phyloP scores from a whole-genome alignment of 2,113 vertebrate genomes.

The Hiodon tergisus region DNA sequence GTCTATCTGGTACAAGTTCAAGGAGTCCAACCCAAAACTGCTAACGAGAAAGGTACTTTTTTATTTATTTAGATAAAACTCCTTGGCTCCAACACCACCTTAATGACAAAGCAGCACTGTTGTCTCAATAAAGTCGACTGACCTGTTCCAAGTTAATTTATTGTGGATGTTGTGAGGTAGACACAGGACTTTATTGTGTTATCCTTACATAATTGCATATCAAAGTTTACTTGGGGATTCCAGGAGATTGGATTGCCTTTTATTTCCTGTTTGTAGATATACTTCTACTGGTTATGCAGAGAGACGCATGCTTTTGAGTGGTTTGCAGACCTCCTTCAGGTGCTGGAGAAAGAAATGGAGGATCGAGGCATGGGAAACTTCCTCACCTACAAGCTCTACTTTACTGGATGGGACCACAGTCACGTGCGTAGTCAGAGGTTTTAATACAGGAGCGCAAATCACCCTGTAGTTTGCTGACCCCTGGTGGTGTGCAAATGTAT shows the following conservation, averaged over 20 bases:
- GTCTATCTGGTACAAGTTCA: conserved; percentile 90
- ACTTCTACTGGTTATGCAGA: conserved; percentile 91
- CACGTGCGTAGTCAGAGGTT: conserved; percentile 56
- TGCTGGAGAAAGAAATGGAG: conserved; percentile 82
- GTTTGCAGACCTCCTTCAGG: conserved; percentile 81
- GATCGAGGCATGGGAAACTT: conserved; percentile 74
- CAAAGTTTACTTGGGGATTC: too few relatives aligned
- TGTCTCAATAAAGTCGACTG: neutral
- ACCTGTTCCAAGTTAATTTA: neutral
- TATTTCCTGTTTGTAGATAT: conserved; percentile 69
- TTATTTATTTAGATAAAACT: neutral
- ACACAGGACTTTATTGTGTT: too few relatives aligned
- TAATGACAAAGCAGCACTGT: neutral
- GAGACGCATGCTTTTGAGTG: conserved; percentile 85
- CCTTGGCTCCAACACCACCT: neutral
- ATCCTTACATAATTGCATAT: too few relatives aligned
- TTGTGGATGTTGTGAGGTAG: too few relatives aligned
- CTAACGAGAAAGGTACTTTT: conserved; percentile 72
- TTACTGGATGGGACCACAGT: conserved; percentile 77
- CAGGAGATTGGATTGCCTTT: neutral
- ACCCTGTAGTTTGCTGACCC: too few relatives aligned
- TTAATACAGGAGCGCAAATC: too few relatives aligned
- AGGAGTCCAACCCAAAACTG: conserved; percentile 69
- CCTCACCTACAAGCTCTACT: conserved; percentile 83
- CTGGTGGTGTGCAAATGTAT: too few relatives aligned